phyloP scores from a whole-genome alignment of 2,797 vertebrate species.

The Mionectes olivaceus region DNA sequence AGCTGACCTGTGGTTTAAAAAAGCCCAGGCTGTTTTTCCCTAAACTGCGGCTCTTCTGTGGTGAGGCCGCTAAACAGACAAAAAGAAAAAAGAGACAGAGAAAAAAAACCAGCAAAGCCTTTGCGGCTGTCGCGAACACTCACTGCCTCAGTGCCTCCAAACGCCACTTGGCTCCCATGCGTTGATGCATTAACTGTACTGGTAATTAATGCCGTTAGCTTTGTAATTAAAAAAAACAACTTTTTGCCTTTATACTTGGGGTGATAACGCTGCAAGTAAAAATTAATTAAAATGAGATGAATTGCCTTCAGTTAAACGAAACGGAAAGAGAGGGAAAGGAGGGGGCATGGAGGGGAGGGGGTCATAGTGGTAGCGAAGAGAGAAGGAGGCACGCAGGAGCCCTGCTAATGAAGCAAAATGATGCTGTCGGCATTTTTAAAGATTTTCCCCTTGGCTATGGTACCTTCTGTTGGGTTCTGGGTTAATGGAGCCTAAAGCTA shows the following conservation, averaged over 20 bases:
- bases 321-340: slow-evolving; percentile 72
- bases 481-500: slow-evolving; percentile 70
- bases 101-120: not conserved
- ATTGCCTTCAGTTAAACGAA: slow-evolving; percentile 84
- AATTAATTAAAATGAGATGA: slow-evolving; percentile 88
- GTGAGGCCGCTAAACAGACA: slow-evolving; percentile 4
- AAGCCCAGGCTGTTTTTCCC: not conserved
- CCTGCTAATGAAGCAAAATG: slow-evolving; percentile 78
- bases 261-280: slow-evolving; percentile 84
- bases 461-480: slow-evolving; percentile 60
- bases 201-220: slow-evolving; percentile 86
- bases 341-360: slow-evolving; percentile 17
- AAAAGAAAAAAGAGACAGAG: not conserved
- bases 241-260: slow-evolving; percentile 83
- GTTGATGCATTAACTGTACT: slow-evolving; percentile 79
- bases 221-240: slow-evolving; percentile 84
- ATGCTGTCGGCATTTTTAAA: slow-evolving; percentile 67
- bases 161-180: slow-evolving; percentile 65
- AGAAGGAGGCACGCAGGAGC: slow-evolving; percentile 30
- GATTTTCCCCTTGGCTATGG: slow-evolving; percentile 58
- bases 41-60: slow-evolving; percentile 39
- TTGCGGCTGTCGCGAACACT: slow-evolving; percentile 73
- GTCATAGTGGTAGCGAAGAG: not conserved
- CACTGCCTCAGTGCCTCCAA: slow-evolving; percentile 74
- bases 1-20: slow-evolving; percentile 7